Percentiles rank a stretch among this genome's conserved stretches.
Conservation (phyloP, 2,113 vertebrate genomes). For the Mormoops blainvillei region DNA sequence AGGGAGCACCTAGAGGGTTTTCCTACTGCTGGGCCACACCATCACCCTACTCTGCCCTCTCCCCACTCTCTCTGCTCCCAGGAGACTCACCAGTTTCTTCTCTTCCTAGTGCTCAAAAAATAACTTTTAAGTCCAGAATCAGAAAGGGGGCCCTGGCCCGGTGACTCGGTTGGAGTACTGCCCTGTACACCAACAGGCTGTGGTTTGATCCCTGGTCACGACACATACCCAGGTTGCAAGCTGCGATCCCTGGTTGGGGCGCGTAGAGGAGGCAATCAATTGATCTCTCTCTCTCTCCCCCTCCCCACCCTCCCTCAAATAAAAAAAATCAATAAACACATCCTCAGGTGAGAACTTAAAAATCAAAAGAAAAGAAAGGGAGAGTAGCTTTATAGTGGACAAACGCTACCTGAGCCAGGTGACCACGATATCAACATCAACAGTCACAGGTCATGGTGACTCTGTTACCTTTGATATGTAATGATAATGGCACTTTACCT, state of each 20-base stretch:
- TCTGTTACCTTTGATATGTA: background rate
- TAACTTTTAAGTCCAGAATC: background rate
- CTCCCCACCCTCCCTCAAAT: too few species aligned
- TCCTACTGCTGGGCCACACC: fast-evolving
- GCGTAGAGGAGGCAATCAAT: too few species aligned
- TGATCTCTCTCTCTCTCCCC: too few species aligned
- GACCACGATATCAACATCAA: background rate
- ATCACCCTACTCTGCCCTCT: background rate
- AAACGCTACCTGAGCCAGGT: background rate
- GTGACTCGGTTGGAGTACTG: too few species aligned
- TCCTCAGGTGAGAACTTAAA: too few species aligned
- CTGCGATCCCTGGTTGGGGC: too few species aligned
- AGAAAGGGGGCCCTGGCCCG: background rate
- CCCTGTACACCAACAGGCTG: too few species aligned
- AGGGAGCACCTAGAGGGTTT: background rate
- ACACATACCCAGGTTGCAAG: too few species aligned
- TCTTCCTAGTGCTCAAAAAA: background rate
- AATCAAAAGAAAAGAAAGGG: background rate
- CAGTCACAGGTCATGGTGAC: background rate
- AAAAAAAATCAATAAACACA: too few species aligned
- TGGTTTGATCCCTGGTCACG: too few species aligned
- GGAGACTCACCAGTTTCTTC: background rate
- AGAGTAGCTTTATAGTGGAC: background rate
- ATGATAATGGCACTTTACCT: background rate
- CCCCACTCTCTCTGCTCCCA: background rate